Conservation (phyloP, 1,140 invertebrate genomes). For the Nephila pilipes region DNA sequence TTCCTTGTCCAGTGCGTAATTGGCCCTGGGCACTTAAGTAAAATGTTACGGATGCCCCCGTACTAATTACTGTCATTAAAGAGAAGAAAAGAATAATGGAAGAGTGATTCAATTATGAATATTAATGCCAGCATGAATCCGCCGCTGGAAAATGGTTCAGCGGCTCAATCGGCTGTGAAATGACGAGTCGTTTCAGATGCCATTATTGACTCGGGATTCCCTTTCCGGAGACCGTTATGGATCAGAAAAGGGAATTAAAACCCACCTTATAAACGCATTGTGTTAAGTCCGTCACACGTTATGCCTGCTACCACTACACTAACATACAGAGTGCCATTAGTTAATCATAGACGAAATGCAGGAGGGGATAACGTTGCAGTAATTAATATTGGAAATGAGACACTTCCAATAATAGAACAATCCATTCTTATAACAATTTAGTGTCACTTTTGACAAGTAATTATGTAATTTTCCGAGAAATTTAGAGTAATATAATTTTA, state of each 20-base stretch:
- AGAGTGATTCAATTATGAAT: slow-evolving; percentile 76
- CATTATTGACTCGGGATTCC: slow-evolving; percentile 50
- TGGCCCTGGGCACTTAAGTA: slow-evolving; percentile 72
- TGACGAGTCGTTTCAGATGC: slow-evolving; percentile 20
- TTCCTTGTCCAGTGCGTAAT: slow-evolving; percentile 48
- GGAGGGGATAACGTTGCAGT: neutral
- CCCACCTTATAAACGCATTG: no score
- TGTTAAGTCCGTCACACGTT: no score
- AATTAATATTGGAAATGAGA: slow-evolving; percentile 2
- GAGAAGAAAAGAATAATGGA: slow-evolving; percentile 73
- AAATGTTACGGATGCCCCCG: slow-evolving; percentile 74
- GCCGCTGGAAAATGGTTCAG: slow-evolving; percentile 44
- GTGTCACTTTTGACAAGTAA: neutral
- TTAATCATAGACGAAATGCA: neutral
- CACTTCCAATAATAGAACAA: neutral
- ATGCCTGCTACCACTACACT: no score
- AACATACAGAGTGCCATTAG: neutral
- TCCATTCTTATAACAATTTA: neutral
- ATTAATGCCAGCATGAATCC: slow-evolving; percentile 62
- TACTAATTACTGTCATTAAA: slow-evolving; percentile 74
- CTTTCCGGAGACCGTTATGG: slow-evolving; percentile 6
- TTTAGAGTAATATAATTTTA: neutral
- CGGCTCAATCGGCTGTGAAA: slow-evolving; percentile 11
- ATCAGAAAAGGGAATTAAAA: neutral
- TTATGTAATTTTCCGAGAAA: neutral